A percentile compares a stretch with the other conserved stretches of the same genome.
phyloP scores from a whole-genome alignment of 2,888 invertebrate species.

The Habrosyne pyritoides region DNA sequence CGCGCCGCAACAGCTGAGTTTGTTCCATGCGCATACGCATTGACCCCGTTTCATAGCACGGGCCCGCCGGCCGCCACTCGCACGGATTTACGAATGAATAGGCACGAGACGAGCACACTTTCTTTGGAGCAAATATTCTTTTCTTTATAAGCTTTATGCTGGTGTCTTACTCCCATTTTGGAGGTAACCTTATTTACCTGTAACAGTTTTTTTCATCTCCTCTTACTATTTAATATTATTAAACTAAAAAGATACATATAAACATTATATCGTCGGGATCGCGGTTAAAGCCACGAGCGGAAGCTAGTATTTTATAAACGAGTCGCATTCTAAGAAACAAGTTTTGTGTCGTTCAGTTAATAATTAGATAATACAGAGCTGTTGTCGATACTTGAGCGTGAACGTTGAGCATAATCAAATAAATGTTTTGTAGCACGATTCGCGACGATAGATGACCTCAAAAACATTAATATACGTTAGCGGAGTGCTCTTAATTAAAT shows the following conservation, averaged over 20 bases:
- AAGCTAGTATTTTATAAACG: too few species aligned
- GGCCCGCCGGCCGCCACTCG: conserved; percentile 31
- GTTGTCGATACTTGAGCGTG: not conserved
- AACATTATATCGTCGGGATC: too few species aligned
- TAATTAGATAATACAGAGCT: too few species aligned
- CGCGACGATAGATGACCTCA: conserved; percentile 31
- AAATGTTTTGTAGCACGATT: not conserved
- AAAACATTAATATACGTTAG: conserved; percentile 39
- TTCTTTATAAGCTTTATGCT: too few species aligned
- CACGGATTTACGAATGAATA: conserved; percentile 65
- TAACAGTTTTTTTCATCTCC: too few species aligned
- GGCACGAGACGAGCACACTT: conserved; percentile 37
- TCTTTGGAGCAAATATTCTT: conserved; percentile 12
- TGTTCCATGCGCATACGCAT: conserved; percentile 32
- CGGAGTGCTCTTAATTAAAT: conserved; percentile 49
- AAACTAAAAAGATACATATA: too few species aligned
- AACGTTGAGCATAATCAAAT: not conserved
- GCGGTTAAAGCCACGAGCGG: too few species aligned
- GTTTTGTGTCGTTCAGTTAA: too few species aligned
- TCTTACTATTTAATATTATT: too few species aligned
- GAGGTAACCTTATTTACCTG: not conserved
- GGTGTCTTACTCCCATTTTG: not conserved
- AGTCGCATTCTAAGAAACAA: too few species aligned
- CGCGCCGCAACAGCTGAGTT: not conserved
- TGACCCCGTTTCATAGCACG: conserved; percentile 57